These are phyloP conservation scores for Liasis olivaceus DNA, from an alignment of 2,797 vertebrate genomes.

Conservation along the genomic window DNA sequence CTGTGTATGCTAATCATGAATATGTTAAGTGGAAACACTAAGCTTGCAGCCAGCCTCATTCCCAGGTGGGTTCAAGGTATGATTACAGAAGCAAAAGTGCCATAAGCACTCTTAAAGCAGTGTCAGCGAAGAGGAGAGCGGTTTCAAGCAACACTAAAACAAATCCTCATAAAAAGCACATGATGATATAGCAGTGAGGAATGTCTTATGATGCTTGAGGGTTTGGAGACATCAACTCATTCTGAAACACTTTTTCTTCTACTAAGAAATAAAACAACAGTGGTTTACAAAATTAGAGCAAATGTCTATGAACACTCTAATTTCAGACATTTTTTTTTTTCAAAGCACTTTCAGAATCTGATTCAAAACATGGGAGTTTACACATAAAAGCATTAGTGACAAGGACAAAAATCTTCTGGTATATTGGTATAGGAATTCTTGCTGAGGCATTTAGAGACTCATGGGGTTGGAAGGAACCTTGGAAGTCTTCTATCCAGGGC, in stretches of 20 bases:
- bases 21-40: constrained; percentile 79
- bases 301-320: constrained; percentile 12
- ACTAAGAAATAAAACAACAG: constrained; percentile 18
- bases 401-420: neutral
- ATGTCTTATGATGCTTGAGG: constrained; percentile 6
- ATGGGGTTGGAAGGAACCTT: neutral
- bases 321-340: neutral
- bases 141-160: constrained; percentile 45
- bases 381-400: neutral
- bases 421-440: neutral
- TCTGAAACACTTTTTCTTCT: constrained; percentile 7
- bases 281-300: constrained; percentile 28
- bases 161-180: neutral
- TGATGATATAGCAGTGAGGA: constrained; percentile 41
- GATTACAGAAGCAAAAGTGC: constrained; percentile 81
- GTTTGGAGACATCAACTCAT: constrained; percentile 26
- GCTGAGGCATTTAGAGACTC: neutral
- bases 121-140: constrained; percentile 68
- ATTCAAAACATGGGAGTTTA: neutral
- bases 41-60: constrained; percentile 76
- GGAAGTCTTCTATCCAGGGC: neutral
- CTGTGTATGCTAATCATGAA: constrained; percentile 81
- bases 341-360: neutral
- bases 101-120: constrained; percentile 72
- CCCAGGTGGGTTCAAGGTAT: constrained; percentile 80